A percentile compares a stretch with the other conserved stretches of the same genome.
Conservation (phyloP, 2,113 vertebrate genomes). For the Lepisosteus oculatus region DNA sequence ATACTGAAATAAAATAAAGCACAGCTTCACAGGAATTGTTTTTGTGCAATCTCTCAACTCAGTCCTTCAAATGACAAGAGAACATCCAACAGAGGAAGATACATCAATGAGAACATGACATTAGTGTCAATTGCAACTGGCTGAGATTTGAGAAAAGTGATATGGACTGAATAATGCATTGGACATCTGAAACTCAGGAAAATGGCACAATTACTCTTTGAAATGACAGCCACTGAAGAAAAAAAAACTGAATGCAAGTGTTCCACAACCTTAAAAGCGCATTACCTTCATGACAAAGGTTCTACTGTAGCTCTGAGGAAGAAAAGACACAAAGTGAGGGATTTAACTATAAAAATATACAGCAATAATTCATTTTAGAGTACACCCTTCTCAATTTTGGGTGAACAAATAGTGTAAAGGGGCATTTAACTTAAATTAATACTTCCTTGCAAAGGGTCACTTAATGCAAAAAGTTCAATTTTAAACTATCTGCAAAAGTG, state of each 20-base stretch:
- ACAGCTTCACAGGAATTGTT: neutral
- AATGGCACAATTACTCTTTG: conserved; percentile 15
- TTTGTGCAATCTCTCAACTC: neutral
- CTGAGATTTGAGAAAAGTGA: conserved; percentile 4
- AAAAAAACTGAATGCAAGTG: neutral
- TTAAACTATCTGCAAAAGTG: too few relatives aligned
- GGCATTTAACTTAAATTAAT: too few relatives aligned
- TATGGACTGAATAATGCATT: conserved; percentile 24
- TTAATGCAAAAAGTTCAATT: too few relatives aligned
- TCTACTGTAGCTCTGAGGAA: too few relatives aligned
- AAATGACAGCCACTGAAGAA: conserved; percentile 15
- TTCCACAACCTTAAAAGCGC: neutral
- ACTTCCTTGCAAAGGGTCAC: too few relatives aligned
- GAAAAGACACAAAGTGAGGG: too few relatives aligned
- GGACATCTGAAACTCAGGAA: neutral
- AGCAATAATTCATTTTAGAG: too few relatives aligned
- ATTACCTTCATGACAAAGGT: neutral
- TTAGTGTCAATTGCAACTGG: conserved; percentile 11
- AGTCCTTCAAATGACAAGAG: neutral
- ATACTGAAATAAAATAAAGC: too few relatives aligned
- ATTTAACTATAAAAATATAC: too few relatives aligned
- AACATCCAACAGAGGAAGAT: neutral
- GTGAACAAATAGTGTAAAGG: too few relatives aligned
- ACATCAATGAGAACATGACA: neutral
- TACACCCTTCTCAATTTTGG: too few relatives aligned